Evolutionary conservation across 2,113 vertebrate species (phyloP).

Genomic region (Arvicanthis niloticus): DNA sequence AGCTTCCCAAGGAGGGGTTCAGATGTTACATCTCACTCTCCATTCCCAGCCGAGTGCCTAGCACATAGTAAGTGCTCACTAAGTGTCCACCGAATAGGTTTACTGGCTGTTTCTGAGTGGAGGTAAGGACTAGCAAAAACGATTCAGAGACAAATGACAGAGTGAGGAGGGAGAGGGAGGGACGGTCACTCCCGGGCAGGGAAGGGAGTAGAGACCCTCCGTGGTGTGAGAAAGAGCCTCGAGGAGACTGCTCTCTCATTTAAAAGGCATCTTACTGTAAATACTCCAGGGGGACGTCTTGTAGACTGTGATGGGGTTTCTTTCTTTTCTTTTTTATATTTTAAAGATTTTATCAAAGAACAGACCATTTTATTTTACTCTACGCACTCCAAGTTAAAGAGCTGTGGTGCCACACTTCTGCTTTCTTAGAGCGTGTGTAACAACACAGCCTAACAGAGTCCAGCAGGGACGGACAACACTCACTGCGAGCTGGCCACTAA

Average conservation of each 20-base stretch:
- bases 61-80: conserved; percentile 51
- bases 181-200: background rate
- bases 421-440: conserved; percentile 81
- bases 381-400: conserved; percentile 82
- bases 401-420: conserved; percentile 80
- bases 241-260: conserved; percentile 54
- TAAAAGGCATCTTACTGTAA: conserved; percentile 81
- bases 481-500: conserved; percentile 82
- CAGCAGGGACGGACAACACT: conserved; percentile 75
- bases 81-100: conserved; percentile 3
- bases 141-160: background rate
- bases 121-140: background rate
- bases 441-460: conserved; percentile 81
- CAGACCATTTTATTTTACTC: conserved; percentile 74
- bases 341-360: conserved; percentile 80
- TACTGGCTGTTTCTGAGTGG: background rate
- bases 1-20: background rate
- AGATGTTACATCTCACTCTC: background rate
- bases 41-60: conserved; percentile 33
- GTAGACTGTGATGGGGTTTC: conserved; percentile 58
- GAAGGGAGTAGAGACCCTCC: background rate
- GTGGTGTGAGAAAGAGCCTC: background rate
- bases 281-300: conserved; percentile 76
- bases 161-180: background rate
- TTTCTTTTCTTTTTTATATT: conserved; percentile 84